Evolutionary conservation across 2,797 vertebrate species (phyloP).

Genomic region (Peromyscus eremicus): DNA sequence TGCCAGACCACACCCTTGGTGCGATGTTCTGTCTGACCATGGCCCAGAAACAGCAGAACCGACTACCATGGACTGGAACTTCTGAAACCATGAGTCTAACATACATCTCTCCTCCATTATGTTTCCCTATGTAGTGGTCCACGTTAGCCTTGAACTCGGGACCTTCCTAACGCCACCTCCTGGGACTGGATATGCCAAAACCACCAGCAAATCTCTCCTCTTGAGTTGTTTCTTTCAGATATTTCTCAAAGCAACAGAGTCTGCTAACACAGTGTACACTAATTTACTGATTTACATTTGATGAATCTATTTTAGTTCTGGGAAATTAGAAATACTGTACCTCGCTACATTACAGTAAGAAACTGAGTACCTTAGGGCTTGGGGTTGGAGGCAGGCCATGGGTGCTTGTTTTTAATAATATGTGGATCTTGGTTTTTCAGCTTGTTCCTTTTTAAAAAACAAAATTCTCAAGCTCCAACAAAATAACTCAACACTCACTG

Average conservation of each 20-base stretch:
- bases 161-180: neutral
- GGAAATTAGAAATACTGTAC: neutral
- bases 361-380: neutral
- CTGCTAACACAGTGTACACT: neutral
- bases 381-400: neutral
- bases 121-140: neutral
- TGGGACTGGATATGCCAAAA: neutral
- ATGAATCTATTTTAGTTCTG: conserved; percentile 38
- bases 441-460: neutral
- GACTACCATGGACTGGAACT: no score
- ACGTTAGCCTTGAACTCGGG: neutral
- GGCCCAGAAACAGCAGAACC: neutral
- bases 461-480: neutral
- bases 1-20: neutral
- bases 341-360: neutral
- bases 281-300: neutral
- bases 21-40: neutral
- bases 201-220: neutral
- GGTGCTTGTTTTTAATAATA: neutral
- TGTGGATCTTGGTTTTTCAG: conserved; percentile 11
- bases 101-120: neutral
- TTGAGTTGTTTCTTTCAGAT: neutral
- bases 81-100: neutral
- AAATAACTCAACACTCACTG: conserved; percentile 56
- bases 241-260: neutral